Conservation (phyloP, 2,113 vertebrate genomes). For the Phasianus colchicus region DNA sequence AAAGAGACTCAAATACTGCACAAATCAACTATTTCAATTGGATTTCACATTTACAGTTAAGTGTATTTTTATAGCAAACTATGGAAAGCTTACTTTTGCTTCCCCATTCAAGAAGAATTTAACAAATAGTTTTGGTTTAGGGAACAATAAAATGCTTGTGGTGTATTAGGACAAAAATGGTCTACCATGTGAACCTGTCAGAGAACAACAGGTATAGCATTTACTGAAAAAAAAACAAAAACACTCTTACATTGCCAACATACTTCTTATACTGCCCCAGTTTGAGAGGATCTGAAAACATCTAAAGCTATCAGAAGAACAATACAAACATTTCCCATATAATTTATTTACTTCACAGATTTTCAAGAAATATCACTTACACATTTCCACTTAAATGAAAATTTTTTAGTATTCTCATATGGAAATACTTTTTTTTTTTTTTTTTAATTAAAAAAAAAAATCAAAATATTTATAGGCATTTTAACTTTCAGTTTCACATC, state of each 20-base stretch:
- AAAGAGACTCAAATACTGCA: not conserved
- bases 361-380: not conserved
- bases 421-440: not conserved
- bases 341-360: not conserved
- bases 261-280: not conserved
- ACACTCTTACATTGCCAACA: not conserved
- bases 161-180: not conserved
- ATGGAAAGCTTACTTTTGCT: not conserved
- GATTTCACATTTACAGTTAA: not conserved
- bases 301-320: not conserved
- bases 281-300: not conserved
- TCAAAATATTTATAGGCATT: not conserved
- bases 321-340: accelerated
- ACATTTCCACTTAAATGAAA: not conserved
- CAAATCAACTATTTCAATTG: not conserved
- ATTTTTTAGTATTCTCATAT: not conserved
- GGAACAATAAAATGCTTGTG: not conserved
- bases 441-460: not conserved
- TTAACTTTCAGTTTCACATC: not conserved
- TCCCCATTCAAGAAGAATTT: not conserved
- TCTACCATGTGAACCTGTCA: not conserved
- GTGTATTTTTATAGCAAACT: not conserved
- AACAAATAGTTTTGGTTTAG: not conserved
- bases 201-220: not conserved
- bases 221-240: not conserved